These are phyloP conservation scores for Ciconia maguari DNA, from an alignment of 2,113 vertebrate species.

Conservation along the genomic window DNA sequence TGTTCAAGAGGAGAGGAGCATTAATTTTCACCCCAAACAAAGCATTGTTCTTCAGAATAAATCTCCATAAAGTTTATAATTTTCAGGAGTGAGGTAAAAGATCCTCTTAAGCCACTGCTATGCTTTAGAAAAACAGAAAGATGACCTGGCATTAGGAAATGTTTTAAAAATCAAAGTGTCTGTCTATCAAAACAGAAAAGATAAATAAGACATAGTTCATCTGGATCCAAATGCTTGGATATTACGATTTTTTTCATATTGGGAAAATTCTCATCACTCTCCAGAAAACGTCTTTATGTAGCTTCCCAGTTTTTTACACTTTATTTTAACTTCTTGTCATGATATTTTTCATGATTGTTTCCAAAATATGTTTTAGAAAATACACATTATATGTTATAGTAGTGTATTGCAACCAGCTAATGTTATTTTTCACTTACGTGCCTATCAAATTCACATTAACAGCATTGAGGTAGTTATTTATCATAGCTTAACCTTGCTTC, in stretches of 20 bases:
- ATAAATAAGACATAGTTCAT: not conserved
- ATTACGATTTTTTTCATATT: not conserved
- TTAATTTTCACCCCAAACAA: not conserved
- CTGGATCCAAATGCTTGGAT: not conserved
- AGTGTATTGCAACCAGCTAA: not conserved
- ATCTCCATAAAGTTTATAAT: not conserved
- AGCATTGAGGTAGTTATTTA: not conserved
- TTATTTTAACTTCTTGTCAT: not conserved
- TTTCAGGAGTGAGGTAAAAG: not conserved
- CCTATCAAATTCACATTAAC: not conserved
- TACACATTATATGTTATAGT: fast-evolving
- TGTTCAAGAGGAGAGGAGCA: not conserved
- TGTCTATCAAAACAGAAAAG: not conserved
- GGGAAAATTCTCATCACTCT: not conserved
- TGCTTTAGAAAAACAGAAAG: not conserved
- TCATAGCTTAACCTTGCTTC: not conserved
- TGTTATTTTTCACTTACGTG: not conserved
- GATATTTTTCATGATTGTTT: not conserved
- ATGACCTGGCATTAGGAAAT: not conserved
- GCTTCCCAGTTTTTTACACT: not conserved
- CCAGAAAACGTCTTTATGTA: not conserved
- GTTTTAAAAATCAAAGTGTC: not conserved
- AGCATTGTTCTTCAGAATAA: not conserved
- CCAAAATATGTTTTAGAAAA: fast-evolving
- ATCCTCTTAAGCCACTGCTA: not conserved